Evolutionary conservation across 2,113 vertebrate genomes (phyloP), one percentile per base, ranked within the genome.

Genomic region (Corythornis cristatus): DNA sequence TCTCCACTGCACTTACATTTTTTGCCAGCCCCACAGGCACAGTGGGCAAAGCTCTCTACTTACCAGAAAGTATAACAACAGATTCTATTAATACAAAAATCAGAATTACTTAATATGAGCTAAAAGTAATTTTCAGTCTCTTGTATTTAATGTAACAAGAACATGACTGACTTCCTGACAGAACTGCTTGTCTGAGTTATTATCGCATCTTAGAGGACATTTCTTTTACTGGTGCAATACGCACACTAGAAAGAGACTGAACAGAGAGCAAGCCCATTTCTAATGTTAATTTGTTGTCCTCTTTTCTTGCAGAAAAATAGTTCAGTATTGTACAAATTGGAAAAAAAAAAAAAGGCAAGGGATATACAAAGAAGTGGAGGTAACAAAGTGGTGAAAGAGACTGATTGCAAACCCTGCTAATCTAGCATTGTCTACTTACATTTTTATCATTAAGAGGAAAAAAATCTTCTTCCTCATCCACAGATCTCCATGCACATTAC

Each of bases 11-110:
- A 78, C 5, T 83, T 77, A 54, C 9, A 76, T 23, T 61, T 93
- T 50, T 72, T 61, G 66, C 53, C 70, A 84, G 54, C 22, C 64
- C 40, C n/a, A 43, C 2, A 50, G 31, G 51, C 56, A 88, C 46
- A 89, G 85, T 2, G 23, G 89, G 46, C 56, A 89, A 87, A 92
- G 51, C 43, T 65, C 51, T 60, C n/a, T 37, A 87, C 40, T 82
- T 79, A 89, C 42, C 50, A 94, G 58, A 60, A 92, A 91, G 60
- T 58, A 9, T 62, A 89, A 73, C 75, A 89, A 87, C 23, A 71
- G 64, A 66, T 89, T 86, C 79, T 68, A 88, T 83, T 88, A 92
- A 87, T 56, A 87, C 25, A 91, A 86, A 86, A 86, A 93, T 33
- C 11, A 7, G 58, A 92, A 93, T 62, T 76, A 92, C 25, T 93